Base-by-base conservation (phyloP, 1,140 invertebrate genomes). In the Drosophila gunungcola region DNA sequence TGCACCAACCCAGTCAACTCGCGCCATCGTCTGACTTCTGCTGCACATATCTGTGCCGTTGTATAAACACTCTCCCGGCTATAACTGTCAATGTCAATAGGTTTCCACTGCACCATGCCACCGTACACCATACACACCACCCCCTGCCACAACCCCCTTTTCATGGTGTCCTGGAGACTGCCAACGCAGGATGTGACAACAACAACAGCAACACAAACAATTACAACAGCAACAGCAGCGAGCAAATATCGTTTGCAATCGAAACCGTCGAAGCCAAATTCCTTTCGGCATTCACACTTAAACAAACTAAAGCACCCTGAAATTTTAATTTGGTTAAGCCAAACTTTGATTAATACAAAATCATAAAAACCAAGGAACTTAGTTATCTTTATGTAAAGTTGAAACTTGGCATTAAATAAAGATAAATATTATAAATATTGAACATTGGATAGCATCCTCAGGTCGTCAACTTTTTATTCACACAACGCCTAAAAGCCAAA, bases 31-130 rank as follows among this genome's bases (percentile, higher is more conserved):
- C 32, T 45, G 61, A 68, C 45, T 73, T 36, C 63, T 80, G 77
- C 42, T 43, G 29, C 63, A 54, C 53, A 63, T 75, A 75, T 75
- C 57, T 63, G 73, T 49, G 29, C 65, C 80, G 45, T 83, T 77
- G 64, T 70, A 69, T 63, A 89, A 89, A 88, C 70, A 89, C 67
- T 80, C 84, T 74, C 46, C 60, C 52, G 77, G 76, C 84, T 78
- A 80, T 83, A 83, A 88, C 84, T 88, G 84, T 80, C 84, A 80
- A 58, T 89, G 80, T 80, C 85, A 88, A 88, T 73, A 88, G 65
- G 49, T 46, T 63, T 56, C 46, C 36, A 34, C 48, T 38, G 42
- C 58, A 34, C 51, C n/a, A 5, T 32, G 29, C 29, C 27, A 3
- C 27, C 27, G 3, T 5, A 3, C 27, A 3, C 29, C 3, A 3